phyloP scores from a whole-genome alignment of 2,888 invertebrate species.

The Drosophila hamatofila region DNA sequence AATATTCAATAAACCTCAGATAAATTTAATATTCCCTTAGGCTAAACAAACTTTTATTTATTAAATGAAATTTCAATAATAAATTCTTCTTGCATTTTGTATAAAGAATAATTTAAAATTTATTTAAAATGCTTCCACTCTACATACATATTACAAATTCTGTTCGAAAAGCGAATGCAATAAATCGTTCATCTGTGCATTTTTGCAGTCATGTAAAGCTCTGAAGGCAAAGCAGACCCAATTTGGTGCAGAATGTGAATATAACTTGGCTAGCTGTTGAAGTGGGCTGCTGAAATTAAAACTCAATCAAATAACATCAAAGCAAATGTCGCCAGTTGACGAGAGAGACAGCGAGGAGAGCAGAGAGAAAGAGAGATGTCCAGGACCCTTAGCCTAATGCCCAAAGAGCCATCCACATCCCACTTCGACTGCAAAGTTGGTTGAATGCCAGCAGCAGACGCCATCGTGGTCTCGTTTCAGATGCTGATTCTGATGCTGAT shows the following conservation, averaged over 20 bases:
- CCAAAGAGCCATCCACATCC: neutral
- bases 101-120: neutral
- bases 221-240: neutral
- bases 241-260: neutral
- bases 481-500: neutral
- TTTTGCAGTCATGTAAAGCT: neutral
- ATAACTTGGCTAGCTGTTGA: slow-evolving; percentile 6
- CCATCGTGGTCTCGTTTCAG: slow-evolving; percentile 52
- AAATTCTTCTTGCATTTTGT: neutral
- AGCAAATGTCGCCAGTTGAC: slow-evolving; percentile 64
- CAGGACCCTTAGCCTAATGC: slow-evolving; percentile 1
- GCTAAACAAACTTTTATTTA: neutral
- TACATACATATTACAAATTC: neutral
- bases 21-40: too few species aligned
- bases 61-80: neutral
- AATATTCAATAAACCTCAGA: too few species aligned
- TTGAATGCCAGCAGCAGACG: slow-evolving; percentile 56
- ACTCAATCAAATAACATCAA: slow-evolving; percentile 76
- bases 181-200: neutral
- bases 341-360: slow-evolving; percentile 11
- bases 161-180: neutral
- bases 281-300: slow-evolving; percentile 27
- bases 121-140: neutral
- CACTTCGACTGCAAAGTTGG: slow-evolving; percentile 26
- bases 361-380: neutral